A percentile compares a stretch with the other conserved stretches of the same genome.
phyloP scores from a whole-genome alignment of 2,888 invertebrate genomes.

The Slavum lentiscoides region DNA sequence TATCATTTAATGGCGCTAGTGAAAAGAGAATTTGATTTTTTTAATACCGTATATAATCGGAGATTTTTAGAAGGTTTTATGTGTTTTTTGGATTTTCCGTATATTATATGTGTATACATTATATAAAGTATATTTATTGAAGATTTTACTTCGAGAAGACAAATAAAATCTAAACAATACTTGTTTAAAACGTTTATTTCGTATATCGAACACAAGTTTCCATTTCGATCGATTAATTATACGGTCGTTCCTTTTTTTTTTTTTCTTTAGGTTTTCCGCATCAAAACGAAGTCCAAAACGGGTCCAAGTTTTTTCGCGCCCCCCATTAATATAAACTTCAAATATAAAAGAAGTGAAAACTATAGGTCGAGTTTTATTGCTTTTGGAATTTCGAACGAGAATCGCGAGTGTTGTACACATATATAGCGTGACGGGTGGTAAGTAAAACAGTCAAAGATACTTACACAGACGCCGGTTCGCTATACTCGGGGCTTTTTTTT shows the following conservation, averaged over 20 bases:
- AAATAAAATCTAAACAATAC: slow-evolving; percentile 2
- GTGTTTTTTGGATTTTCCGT: too few relatives aligned
- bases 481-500: neutral
- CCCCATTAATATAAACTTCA: slow-evolving; percentile 12
- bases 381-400: slow-evolving; percentile 16
- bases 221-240: slow-evolving; percentile 29
- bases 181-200: slow-evolving; percentile 28
- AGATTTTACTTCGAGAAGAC: neutral
- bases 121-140: too few relatives aligned
- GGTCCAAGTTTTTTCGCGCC: neutral
- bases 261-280: slow-evolving; percentile 22
- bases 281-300: slow-evolving; percentile 18
- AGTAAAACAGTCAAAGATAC: slow-evolving; percentile 11
- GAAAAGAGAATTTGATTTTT: too few relatives aligned
- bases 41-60: too few relatives aligned
- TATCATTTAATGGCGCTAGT: too few relatives aligned
- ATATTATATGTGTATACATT: too few relatives aligned
- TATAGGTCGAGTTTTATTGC: slow-evolving; percentile 42
- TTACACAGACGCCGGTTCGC: neutral
- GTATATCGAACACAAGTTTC: slow-evolving; percentile 13
- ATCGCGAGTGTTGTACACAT: neutral
- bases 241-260: slow-evolving; percentile 24
- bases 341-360: slow-evolving; percentile 21
- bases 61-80: too few relatives aligned
- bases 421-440: neutral